Evolutionary conservation across 2,888 invertebrate genomes (phyloP).

Genomic region (Leptinotarsa juncta): DNA sequence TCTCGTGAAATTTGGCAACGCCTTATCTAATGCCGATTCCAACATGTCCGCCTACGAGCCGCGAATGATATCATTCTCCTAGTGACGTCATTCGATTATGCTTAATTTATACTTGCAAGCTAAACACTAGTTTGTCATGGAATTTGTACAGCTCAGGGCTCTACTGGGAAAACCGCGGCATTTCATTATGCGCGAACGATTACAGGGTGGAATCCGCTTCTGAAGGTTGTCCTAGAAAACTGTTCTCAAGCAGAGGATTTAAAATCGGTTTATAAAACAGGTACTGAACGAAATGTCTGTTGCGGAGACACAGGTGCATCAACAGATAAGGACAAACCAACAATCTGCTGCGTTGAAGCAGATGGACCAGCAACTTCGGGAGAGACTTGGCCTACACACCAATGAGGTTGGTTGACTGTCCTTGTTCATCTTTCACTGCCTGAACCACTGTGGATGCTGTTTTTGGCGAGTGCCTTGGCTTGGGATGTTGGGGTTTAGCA

Average conservation of each 20-base stretch:
- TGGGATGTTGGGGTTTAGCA: too few relatives aligned
- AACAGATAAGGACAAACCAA: too few relatives aligned
- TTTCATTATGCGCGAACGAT: background rate
- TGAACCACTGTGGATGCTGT: too few relatives aligned
- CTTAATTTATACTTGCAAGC: slow-evolving; percentile 14
- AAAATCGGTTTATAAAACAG: too few relatives aligned
- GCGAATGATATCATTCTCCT: slow-evolving; percentile 23
- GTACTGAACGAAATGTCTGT: too few relatives aligned
- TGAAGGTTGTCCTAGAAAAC: background rate
- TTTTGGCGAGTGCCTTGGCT: too few relatives aligned
- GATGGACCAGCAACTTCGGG: too few relatives aligned
- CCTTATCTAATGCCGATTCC: slow-evolving; percentile 1
- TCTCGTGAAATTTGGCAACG: slow-evolving; percentile 10
- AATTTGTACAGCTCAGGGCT: slow-evolving; percentile 13
- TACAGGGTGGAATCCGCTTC: background rate
- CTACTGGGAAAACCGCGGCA: slow-evolving; percentile 8
- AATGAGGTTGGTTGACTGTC: too few relatives aligned
- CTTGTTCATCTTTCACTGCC: too few relatives aligned
- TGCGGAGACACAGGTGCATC: too few relatives aligned
- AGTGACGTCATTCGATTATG: slow-evolving; percentile 25
- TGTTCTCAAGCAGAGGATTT: background rate
- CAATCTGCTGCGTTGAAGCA: too few relatives aligned
- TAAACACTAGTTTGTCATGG: slow-evolving; percentile 17
- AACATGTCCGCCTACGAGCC: slow-evolving; percentile 14
- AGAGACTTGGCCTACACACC: too few relatives aligned